Base-by-base conservation (phyloP, 2,113 vertebrate genomes). In the Lepisosteus osseus region DNA sequence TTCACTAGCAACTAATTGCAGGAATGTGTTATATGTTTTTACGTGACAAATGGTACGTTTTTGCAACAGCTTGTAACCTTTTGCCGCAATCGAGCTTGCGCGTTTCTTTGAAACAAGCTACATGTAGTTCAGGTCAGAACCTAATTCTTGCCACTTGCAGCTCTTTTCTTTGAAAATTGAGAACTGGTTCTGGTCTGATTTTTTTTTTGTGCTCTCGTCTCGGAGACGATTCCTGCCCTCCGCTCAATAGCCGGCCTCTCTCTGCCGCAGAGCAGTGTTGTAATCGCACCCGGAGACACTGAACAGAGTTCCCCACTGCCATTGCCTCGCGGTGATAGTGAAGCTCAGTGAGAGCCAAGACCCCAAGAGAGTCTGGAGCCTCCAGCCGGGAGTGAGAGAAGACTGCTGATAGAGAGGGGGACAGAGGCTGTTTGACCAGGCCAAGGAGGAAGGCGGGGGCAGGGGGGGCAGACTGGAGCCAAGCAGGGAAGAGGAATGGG, bases 271-370 rank as follows among this genome's bases (percentile, higher is more conserved):
- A 41, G 62, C 29, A 9, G 15, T 17, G 17, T 6, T 2, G 17
- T 61, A 15, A 29, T 15, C 41, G 17, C 17, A 54, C 45, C 40
- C 40, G 41, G 66, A 76, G 76, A 83, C 69, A 73, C 15, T 80
- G 78, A 1, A 0, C 77, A 83, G 75, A 77, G 74, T 70, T 65
- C 56, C 69, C 74, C 62, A n/a, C 61, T 29, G 61, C 41, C 2
- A 0, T 68, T 84, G 74, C 77, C 78, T 68, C 0, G 0, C 76
- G 78, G 73, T 0, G 44, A 79, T 85, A 87, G 79, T 0, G 0
- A 17, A 79, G 70, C 81, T 77, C 29, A 86, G 82, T 84, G 85
- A 89, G 82, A 7, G 4, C 12, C 0, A 14, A 77, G 76, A 74
- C 71, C 72, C 72, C 70, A 29, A 13, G 61, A 74, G 69, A 71